Evolutionary conservation across 2,888 invertebrate genomes (phyloP).

Genomic region (Hirudinaria manillensis): DNA sequence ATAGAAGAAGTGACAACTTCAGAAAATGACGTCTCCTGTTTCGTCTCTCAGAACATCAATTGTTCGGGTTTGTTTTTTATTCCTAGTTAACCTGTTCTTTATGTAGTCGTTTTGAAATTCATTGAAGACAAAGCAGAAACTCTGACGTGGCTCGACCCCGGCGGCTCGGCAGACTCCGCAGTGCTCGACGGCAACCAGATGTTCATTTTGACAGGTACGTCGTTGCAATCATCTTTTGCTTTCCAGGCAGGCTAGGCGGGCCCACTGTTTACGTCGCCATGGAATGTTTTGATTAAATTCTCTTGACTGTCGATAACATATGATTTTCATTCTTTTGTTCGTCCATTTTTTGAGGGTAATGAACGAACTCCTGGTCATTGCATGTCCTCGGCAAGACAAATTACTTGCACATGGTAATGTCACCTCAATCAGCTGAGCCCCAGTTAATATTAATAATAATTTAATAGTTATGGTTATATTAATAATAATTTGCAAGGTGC

Average conservation of each 20-base stretch:
- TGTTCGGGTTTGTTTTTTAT: neutral
- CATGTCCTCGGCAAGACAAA: too few relatives aligned
- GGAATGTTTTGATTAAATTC: too few relatives aligned
- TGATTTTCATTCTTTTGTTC: too few relatives aligned
- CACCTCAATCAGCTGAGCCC: too few relatives aligned
- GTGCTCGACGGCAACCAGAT: constrained; percentile 76
- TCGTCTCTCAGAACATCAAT: constrained; percentile 1
- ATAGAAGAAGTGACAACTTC: constrained; percentile 39
- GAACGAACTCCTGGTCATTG: too few relatives aligned
- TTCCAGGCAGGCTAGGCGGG: neutral
- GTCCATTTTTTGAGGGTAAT: too few relatives aligned
- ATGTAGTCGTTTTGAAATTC: neutral
- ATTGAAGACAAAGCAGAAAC: constrained; percentile 49
- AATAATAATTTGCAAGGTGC: too few relatives aligned
- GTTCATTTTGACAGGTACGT: constrained; percentile 65
- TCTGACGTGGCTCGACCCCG: constrained; percentile 68
- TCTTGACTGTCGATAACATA: too few relatives aligned
- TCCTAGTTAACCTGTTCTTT: neutral
- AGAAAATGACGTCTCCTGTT: constrained; percentile 26
- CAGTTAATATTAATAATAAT: too few relatives aligned
- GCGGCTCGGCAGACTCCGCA: constrained; percentile 69
- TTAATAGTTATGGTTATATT: too few relatives aligned
- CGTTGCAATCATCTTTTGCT: neutral
- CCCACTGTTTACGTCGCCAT: too few relatives aligned
- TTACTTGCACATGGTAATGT: too few relatives aligned